phyloP scores from a whole-genome alignment of 1,140 invertebrate species.

The Melanaphis sacchari region DNA sequence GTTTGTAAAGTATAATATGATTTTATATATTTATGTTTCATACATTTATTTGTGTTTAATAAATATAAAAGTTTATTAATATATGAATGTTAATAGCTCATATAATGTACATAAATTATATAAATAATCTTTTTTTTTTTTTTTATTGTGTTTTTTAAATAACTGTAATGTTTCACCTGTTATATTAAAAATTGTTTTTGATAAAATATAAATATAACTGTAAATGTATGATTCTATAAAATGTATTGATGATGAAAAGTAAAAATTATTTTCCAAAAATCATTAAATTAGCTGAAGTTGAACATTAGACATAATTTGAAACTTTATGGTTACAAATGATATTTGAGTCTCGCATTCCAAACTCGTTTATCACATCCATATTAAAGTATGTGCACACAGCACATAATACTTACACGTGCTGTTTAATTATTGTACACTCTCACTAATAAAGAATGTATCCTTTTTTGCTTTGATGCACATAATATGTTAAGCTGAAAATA shows the following conservation, averaged over 20 bases:
- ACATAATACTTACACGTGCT: slow-evolving; percentile 15
- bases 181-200: not conserved
- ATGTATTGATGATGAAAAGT: not conserved
- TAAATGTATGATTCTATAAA: not conserved
- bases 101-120: too few species aligned
- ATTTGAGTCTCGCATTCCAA: slow-evolving; percentile 13
- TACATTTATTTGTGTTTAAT: too few species aligned
- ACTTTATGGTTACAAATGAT: not conserved
- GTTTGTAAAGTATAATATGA: not conserved
- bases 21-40: not conserved
- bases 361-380: slow-evolving; percentile 28
- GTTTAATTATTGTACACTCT: not conserved
- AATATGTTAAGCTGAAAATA: not conserved
- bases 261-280: not conserved
- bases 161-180: not conserved
- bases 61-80: too few species aligned
- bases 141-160: not conserved
- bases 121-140: not conserved
- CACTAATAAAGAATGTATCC: not conserved
- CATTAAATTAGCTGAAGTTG: not conserved
- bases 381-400: not conserved
- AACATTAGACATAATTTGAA: slow-evolving; percentile 6
- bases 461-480: not conserved
- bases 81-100: not conserved
- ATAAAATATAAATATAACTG: not conserved